Evolutionary conservation across 2,888 invertebrate genomes (phyloP), one percentile per base, ranked within the genome.

Genomic region (Chesias legatella): DNA sequence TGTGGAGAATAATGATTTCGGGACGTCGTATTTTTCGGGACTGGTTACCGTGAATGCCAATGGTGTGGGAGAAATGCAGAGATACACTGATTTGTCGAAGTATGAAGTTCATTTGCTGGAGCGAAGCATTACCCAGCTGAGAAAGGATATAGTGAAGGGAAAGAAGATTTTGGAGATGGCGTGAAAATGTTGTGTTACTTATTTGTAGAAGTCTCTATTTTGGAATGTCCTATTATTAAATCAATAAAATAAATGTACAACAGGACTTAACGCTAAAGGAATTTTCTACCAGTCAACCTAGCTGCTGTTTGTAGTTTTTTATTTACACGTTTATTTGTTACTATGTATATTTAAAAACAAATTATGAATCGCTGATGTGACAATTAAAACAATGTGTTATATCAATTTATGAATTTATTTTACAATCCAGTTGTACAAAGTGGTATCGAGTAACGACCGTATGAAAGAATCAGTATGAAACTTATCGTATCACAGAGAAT

Each of bases 401-500:
- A 75, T 53, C 62, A 75, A 77, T 67, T 71, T 71, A 68, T 52
- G 63, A 68, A 73, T 69, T 79, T 81, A 82, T 84, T 82, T 83
- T 76, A 80, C 75, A 73, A 47, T 63, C 62, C 67, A 65, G 61
- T 51, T 58, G 48, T 58, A 72, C 66, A 73, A 71, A 64, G 58
- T 57, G 60, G 53, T 61, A 54, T 51, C 22, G 8, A 57, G 60
- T 60, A 63, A 56, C 34, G 41, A 54, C 47, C 67, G 68, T 59
- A 67, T 70, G 64, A 60, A 70, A 73, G 64, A 63, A 65, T 3
- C 13, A 63, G 8, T 17, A 28, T 28, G 25, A 73, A 73, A 67
- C 60, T 67, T 73, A 73, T 74, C 67, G 73, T 85, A 85, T 85
- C 85, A 85, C 85, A 85, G 84, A 74, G 71, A 70, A 73, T 57